Percentiles rank a stretch among this genome's conserved stretches.
phyloP scores from a whole-genome alignment of 2,888 invertebrate species.

The Nasonia oneida region DNA sequence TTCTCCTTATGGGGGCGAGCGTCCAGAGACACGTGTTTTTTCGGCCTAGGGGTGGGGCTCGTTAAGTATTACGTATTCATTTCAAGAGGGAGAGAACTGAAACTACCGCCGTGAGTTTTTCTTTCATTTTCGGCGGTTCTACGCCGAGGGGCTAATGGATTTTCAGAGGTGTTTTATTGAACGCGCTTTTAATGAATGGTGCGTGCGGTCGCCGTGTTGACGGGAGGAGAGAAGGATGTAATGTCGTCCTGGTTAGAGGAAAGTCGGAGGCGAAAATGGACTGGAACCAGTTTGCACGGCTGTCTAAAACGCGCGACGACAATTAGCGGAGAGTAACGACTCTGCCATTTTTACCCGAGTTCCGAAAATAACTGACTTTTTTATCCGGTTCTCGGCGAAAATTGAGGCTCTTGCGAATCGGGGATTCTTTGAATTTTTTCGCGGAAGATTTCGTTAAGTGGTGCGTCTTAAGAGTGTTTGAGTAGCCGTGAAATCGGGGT shows the following conservation, averaged over 20 bases:
- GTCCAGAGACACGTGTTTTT: slow-evolving; percentile 34
- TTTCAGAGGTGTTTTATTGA: slow-evolving; percentile 45
- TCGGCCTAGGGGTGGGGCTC: slow-evolving; percentile 21
- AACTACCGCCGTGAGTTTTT: slow-evolving; percentile 18
- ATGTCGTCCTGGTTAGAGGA: not conserved
- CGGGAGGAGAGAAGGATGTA: not conserved
- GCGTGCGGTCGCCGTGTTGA: not conserved
- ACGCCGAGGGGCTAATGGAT: slow-evolving; percentile 30
- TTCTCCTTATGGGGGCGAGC: slow-evolving; percentile 42
- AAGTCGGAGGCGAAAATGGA: not conserved
- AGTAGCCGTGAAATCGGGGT: not conserved
- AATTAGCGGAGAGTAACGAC: slow-evolving; percentile 3
- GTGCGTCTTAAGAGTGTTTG: not conserved
- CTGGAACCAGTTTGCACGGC: slow-evolving; percentile 2
- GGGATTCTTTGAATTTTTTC: not conserved
- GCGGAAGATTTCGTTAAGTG: not conserved
- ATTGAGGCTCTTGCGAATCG: not conserved
- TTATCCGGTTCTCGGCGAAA: not conserved
- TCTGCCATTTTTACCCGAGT: not conserved
- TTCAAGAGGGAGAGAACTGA: not conserved
- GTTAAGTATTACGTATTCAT: slow-evolving; percentile 59
- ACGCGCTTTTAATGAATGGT: slow-evolving; percentile 41
- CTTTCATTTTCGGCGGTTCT: not conserved
- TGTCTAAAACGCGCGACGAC: not conserved
- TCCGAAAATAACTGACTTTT: not conserved